Conservation (phyloP, 2,797 vertebrate species). For the Eulemur coronatus region DNA sequence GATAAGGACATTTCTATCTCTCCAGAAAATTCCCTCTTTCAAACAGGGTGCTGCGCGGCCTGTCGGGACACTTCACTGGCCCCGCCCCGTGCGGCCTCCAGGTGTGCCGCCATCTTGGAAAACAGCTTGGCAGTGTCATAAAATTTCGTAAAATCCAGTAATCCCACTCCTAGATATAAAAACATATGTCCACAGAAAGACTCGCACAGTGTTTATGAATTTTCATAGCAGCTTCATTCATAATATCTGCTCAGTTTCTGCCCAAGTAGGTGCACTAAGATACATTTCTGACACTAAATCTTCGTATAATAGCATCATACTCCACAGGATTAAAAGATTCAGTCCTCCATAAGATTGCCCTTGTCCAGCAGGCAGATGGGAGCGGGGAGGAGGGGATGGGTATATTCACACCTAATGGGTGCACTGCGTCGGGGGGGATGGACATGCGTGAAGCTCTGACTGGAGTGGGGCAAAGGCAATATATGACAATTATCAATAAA, state of each 20-base stretch:
- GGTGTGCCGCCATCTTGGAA: background rate
- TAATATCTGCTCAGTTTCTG: background rate
- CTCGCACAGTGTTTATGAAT: background rate
- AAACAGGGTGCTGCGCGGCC: conserved; percentile 61
- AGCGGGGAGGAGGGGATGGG: too few species aligned
- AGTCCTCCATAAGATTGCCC: background rate
- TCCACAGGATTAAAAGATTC: background rate
- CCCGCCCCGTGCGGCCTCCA: background rate
- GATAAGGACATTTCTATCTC: background rate
- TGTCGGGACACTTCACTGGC: conserved; percentile 61
- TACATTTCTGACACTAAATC: background rate
- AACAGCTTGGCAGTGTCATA: background rate
- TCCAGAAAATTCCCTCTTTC: background rate
- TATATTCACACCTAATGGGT: too few species aligned
- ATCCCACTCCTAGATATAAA: background rate
- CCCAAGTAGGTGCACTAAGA: background rate
- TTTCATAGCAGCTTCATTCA: background rate
- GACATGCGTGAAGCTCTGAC: too few species aligned
- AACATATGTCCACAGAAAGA: background rate
- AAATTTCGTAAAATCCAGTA: background rate
- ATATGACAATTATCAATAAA: background rate
- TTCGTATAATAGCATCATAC: background rate
- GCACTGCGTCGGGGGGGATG: too few species aligned
- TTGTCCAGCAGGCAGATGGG: background rate
- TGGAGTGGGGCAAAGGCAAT: too few species aligned